phyloP scores from a whole-genome alignment of 2,888 invertebrate species.

The Leptopterna dolabrata region DNA sequence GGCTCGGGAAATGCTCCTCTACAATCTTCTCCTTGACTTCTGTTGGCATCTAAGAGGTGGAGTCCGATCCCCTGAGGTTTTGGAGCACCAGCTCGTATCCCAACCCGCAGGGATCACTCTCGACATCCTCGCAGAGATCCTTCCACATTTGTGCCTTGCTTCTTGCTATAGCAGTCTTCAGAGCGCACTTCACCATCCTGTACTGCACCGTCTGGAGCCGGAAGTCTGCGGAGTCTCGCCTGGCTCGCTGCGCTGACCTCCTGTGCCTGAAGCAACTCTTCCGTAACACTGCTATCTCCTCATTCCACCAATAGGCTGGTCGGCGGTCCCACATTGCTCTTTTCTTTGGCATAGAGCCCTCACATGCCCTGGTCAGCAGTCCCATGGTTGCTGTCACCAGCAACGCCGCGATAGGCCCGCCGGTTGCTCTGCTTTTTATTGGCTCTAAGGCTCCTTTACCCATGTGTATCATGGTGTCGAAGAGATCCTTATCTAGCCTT shows the following conservation, averaged over 20 bases:
- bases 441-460: background rate
- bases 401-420: background rate
- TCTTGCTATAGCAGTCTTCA: background rate
- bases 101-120: conserved; percentile 32
- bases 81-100: conserved; percentile 30
- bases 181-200: background rate
- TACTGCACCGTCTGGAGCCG: background rate
- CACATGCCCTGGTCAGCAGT: background rate
- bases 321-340: conserved; percentile 7
- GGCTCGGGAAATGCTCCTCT: background rate
- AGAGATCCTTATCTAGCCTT: no score
- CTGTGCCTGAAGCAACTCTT: no score
- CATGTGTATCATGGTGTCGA: no score
- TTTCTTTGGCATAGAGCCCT: no score
- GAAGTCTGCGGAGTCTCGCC: no score
- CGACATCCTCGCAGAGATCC: conserved; percentile 59
- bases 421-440: background rate
- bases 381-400: background rate
- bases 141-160: conserved; percentile 60
- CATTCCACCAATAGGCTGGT: no score
- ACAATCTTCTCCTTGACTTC: conserved; percentile 30
- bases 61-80: conserved; percentile 19
- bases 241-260: no score
- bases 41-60: background rate
- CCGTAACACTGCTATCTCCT: no score